These are phyloP conservation scores for Eugnorisma glareosa DNA, from an alignment of 2,888 invertebrate species.

Conservation along the genomic window DNA sequence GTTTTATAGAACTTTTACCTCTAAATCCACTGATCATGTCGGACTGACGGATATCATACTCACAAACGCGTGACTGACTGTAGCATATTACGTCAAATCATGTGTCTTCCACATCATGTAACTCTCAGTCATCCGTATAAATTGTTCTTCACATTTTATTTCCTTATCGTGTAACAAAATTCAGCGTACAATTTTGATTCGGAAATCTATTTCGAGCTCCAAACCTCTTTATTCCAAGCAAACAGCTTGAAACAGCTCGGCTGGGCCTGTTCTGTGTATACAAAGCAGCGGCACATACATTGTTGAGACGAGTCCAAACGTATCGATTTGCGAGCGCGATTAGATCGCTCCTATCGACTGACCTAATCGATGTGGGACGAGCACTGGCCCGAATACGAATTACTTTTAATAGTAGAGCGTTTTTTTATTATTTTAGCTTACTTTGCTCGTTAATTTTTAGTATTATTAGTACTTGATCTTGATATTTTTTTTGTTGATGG, in stretches of 20 bases:
- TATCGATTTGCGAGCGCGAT: slow-evolving; percentile 60
- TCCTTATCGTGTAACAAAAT: slow-evolving; percentile 6
- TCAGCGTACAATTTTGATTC: slow-evolving; percentile 31
- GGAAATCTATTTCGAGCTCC: slow-evolving; percentile 30
- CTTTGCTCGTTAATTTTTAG: slow-evolving; percentile 47
- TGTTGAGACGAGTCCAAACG: slow-evolving; percentile 57
- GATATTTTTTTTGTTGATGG: slow-evolving; percentile 23
- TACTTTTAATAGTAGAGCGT: slow-evolving; percentile 45
- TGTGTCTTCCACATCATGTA: background rate
- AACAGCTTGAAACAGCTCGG: slow-evolving; percentile 33
- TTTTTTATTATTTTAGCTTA: slow-evolving; percentile 57
- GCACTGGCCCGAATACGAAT: slow-evolving; percentile 54
- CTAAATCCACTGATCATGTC: no score
- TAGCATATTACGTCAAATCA: background rate
- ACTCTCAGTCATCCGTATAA: background rate
- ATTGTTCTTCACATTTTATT: background rate
- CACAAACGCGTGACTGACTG: background rate
- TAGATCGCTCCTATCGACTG: slow-evolving; percentile 60
- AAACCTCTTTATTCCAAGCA: slow-evolving; percentile 22
- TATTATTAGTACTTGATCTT: slow-evolving; percentile 28
- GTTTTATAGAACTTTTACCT: background rate
- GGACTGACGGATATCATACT: background rate
- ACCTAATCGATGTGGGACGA: slow-evolving; percentile 61
- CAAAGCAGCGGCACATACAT: slow-evolving; percentile 55
- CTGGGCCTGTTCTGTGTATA: slow-evolving; percentile 46